Evolutionary conservation across 2,888 invertebrate genomes (phyloP).

Genomic region (Melolontha melolontha): DNA sequence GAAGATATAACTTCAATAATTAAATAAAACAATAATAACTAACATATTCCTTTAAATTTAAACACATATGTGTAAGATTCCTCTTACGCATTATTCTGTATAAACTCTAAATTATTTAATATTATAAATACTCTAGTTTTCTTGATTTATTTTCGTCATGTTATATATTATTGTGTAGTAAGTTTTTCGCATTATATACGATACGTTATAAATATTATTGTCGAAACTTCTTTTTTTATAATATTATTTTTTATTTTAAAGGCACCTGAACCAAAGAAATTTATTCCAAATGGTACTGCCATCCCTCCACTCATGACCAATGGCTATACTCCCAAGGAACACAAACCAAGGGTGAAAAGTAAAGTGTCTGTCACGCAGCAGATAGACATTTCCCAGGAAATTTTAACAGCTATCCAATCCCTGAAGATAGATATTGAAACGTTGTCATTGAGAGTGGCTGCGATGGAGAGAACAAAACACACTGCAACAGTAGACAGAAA

Average conservation of each 20-base stretch:
- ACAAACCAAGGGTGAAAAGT: constrained; percentile 56
- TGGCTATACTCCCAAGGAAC: constrained; percentile 52
- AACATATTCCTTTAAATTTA: no score
- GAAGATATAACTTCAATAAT: no score
- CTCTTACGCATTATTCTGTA: no score
- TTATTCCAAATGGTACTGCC: constrained; percentile 54
- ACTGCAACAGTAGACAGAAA: constrained; percentile 39
- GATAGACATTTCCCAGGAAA: constrained; percentile 66
- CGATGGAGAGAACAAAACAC: constrained; percentile 58
- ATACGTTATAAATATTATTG: no score
- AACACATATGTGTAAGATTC: no score
- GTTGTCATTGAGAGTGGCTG: constrained; percentile 64
- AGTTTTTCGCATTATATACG: no score
- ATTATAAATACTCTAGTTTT: no score
- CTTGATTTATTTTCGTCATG: no score
- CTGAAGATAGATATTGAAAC: constrained; percentile 67
- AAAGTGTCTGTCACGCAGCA: constrained; percentile 49
- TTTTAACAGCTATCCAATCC: constrained; percentile 66
- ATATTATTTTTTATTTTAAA: constrained; percentile 49
- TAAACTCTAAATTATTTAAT: no score
- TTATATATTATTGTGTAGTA: no score
- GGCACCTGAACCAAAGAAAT: constrained; percentile 57
- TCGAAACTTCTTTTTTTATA: no score
- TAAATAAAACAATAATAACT: no score
- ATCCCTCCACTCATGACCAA: constrained; percentile 49